phyloP scores from a whole-genome alignment of 1,140 invertebrate species.

The Oryctes rhinoceros region DNA sequence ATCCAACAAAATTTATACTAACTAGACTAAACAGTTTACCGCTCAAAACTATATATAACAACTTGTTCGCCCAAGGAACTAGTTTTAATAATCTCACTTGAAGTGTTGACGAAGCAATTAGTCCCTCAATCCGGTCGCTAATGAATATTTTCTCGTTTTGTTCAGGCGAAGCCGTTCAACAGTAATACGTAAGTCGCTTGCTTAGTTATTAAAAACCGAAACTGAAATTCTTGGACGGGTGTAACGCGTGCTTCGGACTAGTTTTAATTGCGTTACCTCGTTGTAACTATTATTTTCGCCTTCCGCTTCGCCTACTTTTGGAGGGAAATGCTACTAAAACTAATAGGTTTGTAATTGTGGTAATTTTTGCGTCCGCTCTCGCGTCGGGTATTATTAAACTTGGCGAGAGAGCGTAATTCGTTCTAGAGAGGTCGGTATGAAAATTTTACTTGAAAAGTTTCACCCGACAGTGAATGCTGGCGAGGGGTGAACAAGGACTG shows the following conservation, averaged over 20 bases:
- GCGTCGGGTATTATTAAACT: slow-evolving; percentile 5
- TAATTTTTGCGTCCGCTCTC: slow-evolving; percentile 1
- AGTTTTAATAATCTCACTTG: slow-evolving; percentile 4
- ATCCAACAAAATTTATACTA: too few relatives aligned
- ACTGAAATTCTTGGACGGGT: neutral
- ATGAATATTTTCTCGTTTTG: slow-evolving; percentile 19
- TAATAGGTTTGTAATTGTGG: slow-evolving; percentile 16
- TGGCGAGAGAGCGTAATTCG: neutral
- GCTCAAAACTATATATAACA: neutral
- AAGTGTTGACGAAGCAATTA: slow-evolving; percentile 18
- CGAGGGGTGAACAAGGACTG: too few relatives aligned
- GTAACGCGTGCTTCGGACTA: neutral
- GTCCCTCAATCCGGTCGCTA: neutral
- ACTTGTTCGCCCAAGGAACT: neutral
- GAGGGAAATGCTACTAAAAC: neutral
- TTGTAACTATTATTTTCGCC: neutral
- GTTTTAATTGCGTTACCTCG: slow-evolving; percentile 7
- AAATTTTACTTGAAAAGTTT: neutral
- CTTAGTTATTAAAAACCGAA: neutral
- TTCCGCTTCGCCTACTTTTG: neutral
- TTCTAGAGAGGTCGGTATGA: neutral
- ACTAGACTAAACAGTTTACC: too few relatives aligned
- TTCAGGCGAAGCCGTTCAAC: neutral
- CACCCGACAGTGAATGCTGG: too few relatives aligned
- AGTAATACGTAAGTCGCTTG: neutral